Base-by-base conservation (phyloP, 2,113 vertebrate species). In the Ardeotis arabs region DNA sequence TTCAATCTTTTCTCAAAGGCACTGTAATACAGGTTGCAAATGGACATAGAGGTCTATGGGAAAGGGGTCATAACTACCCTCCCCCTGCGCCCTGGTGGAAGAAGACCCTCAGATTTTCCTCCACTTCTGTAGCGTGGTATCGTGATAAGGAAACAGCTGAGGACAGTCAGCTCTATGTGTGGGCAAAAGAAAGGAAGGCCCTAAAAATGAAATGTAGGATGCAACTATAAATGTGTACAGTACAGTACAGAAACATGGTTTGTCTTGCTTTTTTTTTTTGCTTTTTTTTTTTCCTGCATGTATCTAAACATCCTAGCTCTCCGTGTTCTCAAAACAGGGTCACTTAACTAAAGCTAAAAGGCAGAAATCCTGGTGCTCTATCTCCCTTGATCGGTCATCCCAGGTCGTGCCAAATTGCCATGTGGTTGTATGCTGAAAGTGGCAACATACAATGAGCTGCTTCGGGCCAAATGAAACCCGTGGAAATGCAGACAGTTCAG, bases 361-460 rank as follows among this genome's bases (percentile, higher is more conserved):
- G 45, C 33, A 41, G 55, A 78, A 74, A 59, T 87, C 33, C n/a
- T 69, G 17, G 19, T 76, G 49, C 33, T 81, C 4, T 25, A 24
- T 45, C 44, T 74, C 22, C 31, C 37, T 72, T 45, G 33, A 68
- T 50, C 37, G 39, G 19, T 27, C 39, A 79, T n/a, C 12, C 8
- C 45, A 53, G 49, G 28, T 10, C 53, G 27, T 67, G 29, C 14
- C 67, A 50, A 22, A 53, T 73, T 58, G 78, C 53, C 45, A 31
- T 0, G 0, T 19, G 53, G 21, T 9, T 68, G 14, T 60, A 15
- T 47, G 28, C 45, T 22, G 25, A 73, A 69, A 67, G 56, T 7
- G 29, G 35, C 29, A 52, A 22, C 14, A 45, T 12, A 23, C 10
- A 39, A 18, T 50, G 24, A 45, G 45, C 7, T 74, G 39, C 35